Base-by-base conservation (phyloP, 2,797 vertebrate genomes). In the Gobionotothen gibberifrons region DNA sequence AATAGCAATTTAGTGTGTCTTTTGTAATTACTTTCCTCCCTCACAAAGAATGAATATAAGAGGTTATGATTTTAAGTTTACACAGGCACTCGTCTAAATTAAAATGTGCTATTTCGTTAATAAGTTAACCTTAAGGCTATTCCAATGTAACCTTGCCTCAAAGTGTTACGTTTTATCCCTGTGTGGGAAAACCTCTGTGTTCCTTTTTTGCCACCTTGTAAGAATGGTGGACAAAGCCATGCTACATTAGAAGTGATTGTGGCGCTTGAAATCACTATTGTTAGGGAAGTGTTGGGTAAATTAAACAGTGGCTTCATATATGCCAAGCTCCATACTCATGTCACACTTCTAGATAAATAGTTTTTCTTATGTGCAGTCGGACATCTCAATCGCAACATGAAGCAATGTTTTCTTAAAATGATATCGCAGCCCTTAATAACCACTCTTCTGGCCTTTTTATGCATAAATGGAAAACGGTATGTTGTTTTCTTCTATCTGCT, bases 251-350 rank as follows among this genome's bases (percentile, higher is more conserved):
- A 67, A 60, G 59, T 60, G 69, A 63, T 44, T 44, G 66, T 76
- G 62, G 68, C 86, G 72, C 68, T 80, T 80, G 22, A 79, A 78
- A 70, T 83, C 60, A 40, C 70, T 16, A 76, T 69, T 86, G 81
- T 85, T 80, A 63, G 56, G 69, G 61, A 79, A 59, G 80, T 84
- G 60, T 84, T 78, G 68, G 67, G 70, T 75, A 88, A 86, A 84
- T 72, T 86, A 87, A 90, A 85, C 72, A 69, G 52, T 76, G 70
- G 67, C 81, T 81, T 84, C 62, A 70, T 78, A 70, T 78, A 78
- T 67, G 64, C 56, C 55, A 85, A 29, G 66, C 71, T 78, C 82
- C 85, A 80, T 83, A 58, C 82, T 78, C 75, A 72, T 78, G 76
- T 76, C 67, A 43, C 65, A 72, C 70, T 26, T 74, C 65, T 52